Percentiles rank a stretch among this genome's conserved stretches.
Evolutionary conservation across 2,113 vertebrate species (phyloP).

Genomic region (Myotis brandtii): DNA sequence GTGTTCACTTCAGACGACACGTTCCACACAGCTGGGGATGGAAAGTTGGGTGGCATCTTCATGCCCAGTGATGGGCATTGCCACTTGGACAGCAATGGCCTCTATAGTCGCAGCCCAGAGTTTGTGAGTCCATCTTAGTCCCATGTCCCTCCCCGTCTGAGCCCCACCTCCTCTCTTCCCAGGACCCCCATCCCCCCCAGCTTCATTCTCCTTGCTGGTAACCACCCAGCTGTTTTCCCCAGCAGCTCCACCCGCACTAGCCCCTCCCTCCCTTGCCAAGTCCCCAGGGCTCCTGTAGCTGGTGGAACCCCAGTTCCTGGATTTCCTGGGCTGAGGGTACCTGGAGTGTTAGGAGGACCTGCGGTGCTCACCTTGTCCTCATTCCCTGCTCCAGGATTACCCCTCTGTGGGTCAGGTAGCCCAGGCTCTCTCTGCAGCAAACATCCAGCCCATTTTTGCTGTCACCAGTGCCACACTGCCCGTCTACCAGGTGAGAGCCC

Average conservation of each 20-base stretch:
- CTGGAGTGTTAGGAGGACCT: not conserved
- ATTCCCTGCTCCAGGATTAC: constrained; percentile 85
- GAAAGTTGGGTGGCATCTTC: constrained; percentile 88
- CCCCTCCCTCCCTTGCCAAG: not conserved
- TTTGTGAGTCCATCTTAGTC: constrained; percentile 69
- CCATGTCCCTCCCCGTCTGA: not conserved
- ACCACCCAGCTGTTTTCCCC: not conserved
- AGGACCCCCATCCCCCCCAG: not conserved
- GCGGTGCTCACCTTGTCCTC: not conserved
- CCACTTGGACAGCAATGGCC: constrained; percentile 85
- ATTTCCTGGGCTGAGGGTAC: not conserved
- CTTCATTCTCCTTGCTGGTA: not conserved
- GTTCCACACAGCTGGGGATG: constrained; percentile 91
- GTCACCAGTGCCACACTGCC: constrained; percentile 85
- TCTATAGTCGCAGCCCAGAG: constrained; percentile 83
- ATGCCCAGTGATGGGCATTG: constrained; percentile 87
- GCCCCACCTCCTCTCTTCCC: not conserved
- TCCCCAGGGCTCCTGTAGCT: not conserved
- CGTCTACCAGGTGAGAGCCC: constrained; percentile 85
- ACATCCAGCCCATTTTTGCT: constrained; percentile 92
- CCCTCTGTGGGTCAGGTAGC: constrained; percentile 90
- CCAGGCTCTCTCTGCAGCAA: constrained; percentile 86
- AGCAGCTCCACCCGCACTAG: not conserved
- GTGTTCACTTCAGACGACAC: constrained; percentile 91
- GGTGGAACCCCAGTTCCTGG: not conserved